Base-by-base conservation (phyloP, 1,140 invertebrate genomes). In the Plodia interpunctella region DNA sequence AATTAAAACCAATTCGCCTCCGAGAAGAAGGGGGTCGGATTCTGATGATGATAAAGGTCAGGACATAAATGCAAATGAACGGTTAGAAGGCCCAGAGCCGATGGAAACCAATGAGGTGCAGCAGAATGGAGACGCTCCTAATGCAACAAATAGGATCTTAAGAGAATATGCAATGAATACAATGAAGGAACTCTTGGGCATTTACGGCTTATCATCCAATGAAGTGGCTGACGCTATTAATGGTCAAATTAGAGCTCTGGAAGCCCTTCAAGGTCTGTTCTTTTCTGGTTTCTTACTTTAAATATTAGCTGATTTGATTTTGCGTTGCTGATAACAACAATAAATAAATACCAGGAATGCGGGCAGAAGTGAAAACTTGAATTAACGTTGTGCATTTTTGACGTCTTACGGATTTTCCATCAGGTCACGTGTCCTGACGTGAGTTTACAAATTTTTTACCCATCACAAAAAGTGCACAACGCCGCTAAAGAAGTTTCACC, bases 131-230 rank as follows among this genome's bases (percentile, higher is more conserved):
- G 88, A 90, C 13, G 66, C 74, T 18, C 76, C 78, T 20, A 85
- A 80, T 62, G 72, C 81, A 30, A 84, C 85, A 10, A 90, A 90
- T 65, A 88, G 84, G 68, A 87, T 90, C 54, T 74, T 94, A 78
- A 91, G 92, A 64, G 94, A 94, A 71, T 95, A 94, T 78, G 94
- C 94, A 5, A 93, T 94, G 85, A 93, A 92, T 57, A 94, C 94
- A 2, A 94, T 95, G 94, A 93, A 94, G 63, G 94, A 95, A 79
- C 80, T 95, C 30, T 82, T 95, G 15, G 92, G 93, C 13, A 93
- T 95, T 65, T 95, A 95, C 74, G 94, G 94, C 30, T 80, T 94
- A 52, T 91, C 92, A 19, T 92, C 92, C 1, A 90, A 90, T 62
- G 92, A 92, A 78, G 91, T 92, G 0, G 91, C 91, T 35, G 92